Evolutionary conservation across 2,113 vertebrate species (phyloP), one percentile per base, ranked within the genome.

Genomic region (Bungarus multicinctus): DNA sequence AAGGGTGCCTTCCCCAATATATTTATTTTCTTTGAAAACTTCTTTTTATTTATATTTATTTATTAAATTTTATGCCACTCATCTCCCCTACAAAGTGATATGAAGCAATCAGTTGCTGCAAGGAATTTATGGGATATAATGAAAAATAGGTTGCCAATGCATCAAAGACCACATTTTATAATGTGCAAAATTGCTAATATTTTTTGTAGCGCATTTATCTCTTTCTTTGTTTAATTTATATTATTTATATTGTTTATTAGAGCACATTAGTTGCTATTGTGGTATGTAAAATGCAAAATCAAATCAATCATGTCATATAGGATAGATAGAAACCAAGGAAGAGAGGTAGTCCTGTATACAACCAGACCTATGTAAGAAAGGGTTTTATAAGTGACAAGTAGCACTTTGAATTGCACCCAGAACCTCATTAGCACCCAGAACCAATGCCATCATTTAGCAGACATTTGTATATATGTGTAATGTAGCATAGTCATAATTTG

Each of bases 131-230:
- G 25, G 50, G 64, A 39, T 7, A 90, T 69, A 90, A 90, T 16
- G 20, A 81, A 39, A 54, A 96, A 96, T 95, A 94, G 94, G 94
- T 93, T 94, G 94, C 95, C 94, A 94, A 87, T 94, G 94, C 55
- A 95, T 52, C 94, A 92, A 95, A 96, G 94, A 94, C 91, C 91
- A 95, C 89, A 89, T 92, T 95, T 85, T 18, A 90, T 39, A 47
- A 27, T 91, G 22, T 12, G 81, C 91, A 88, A 94, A 94, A 92
- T 92, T 93, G 94, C 58, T 94, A 93, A 92, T 94, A 94, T 89
- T 94, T 93, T 96, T 53, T 50, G 27, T 50, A 94, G 95, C 11
- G 52, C 27, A 64, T 64, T 64, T 60, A 64, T 64, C 10, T 30
- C 9, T n/a, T 64, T n/a, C 1, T n/a, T n/a, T 64, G 11, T 64